Base-by-base conservation (phyloP, 2,113 vertebrate species). In the Hypomesus transpacificus region DNA sequence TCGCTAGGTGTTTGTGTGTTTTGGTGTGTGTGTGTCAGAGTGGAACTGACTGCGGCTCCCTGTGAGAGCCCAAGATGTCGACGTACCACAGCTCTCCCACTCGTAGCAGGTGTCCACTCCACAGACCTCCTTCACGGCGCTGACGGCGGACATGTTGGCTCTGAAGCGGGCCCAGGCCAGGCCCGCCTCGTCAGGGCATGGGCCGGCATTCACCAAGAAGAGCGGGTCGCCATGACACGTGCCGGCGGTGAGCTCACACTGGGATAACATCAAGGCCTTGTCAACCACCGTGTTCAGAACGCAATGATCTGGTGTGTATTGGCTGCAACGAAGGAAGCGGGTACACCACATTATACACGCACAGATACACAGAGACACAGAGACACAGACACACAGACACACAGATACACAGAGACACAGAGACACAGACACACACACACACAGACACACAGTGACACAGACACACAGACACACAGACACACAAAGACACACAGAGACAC, bases 21-120 rank as follows among this genome's bases (percentile, higher is more conserved):
- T 34, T 4, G 4, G 31, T 34, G 31, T 34, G 31, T 34, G 39
- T 46, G 39, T 46, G 39, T 46, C 39, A 46, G 53, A 56, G 14
- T 56, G 16, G n/a, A 56, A 56, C 17, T 56, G 53, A 16, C 17
- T 18, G 17, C 6, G n/a, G 17, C 14, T 53, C 3, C 31, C 31
- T 39, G 39, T 9, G 8, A 39, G 39, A 46, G 39, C 39, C 9
- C 1, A 46, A 46, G 39, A 46, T 11, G 39, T 46, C 1, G 39
- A 46, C 61, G 16, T 31, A 98, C 96, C 94, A 79, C 97, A 99
- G 13, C 81, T 91, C 73, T 98, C 96, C 96, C 97, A 98, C 31
- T 96, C 94, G 0, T 95, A 97, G 77, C 96, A 97, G 20, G 84
- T 94, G 81, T 97, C 90, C 5, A 91, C 90, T 24, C 85, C 92